Conservation (phyloP, 1,140 invertebrate species). For the Chironomus striatipennis region DNA sequence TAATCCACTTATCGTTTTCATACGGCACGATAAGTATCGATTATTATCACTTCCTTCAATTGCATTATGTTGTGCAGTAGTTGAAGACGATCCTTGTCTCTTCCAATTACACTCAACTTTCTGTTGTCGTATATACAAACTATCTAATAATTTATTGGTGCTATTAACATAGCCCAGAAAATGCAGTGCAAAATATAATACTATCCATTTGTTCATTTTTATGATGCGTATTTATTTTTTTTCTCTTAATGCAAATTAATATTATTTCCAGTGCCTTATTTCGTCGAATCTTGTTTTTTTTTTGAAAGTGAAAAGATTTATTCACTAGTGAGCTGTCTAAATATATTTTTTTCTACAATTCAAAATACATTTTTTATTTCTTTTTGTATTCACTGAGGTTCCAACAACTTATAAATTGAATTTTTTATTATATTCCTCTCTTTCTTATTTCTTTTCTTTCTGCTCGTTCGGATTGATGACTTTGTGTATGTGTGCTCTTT, state of each 20-base stretch:
- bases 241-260: neutral
- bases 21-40: constrained; percentile 51
- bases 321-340: neutral
- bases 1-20: constrained; percentile 61
- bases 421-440: neutral
- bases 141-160: constrained; percentile 20
- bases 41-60: neutral
- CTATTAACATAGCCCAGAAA: constrained; percentile 2
- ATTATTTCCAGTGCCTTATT: neutral
- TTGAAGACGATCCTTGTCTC: neutral
- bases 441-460: neutral
- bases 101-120: neutral
- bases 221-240: neutral
- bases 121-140: neutral
- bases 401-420: constrained; percentile 23
- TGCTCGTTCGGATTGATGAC: neutral
- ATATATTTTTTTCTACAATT: neutral
- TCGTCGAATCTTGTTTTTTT: neutral
- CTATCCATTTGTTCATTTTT: constrained; percentile 13
- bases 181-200: constrained; percentile 8
- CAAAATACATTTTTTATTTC: neutral
- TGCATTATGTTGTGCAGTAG: neutral
- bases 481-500: neutral
- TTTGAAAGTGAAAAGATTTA: constrained; percentile 14
- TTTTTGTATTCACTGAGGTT: neutral